These are phyloP conservation scores for Zaprionus nigranus DNA, from an alignment of 1,140 invertebrate genomes.

Conservation along the genomic window DNA sequence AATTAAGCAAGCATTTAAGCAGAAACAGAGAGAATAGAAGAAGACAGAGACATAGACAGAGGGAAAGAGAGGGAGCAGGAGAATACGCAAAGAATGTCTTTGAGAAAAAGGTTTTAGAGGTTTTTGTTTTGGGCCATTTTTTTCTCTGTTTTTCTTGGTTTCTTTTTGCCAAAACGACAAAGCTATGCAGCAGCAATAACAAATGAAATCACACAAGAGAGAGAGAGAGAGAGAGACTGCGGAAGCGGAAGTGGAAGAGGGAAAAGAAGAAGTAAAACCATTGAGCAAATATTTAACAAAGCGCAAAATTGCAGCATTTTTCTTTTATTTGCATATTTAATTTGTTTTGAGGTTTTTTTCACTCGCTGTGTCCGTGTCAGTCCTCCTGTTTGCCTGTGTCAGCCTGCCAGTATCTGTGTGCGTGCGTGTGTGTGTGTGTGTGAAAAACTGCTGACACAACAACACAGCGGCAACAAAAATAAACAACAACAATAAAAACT, in stretches of 20 bases:
- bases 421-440: neutral
- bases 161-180: neutral
- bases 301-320: slow-evolving; percentile 76
- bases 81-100: neutral
- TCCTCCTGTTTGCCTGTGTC: neutral
- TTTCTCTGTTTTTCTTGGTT: neutral
- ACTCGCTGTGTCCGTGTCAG: neutral
- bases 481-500: slow-evolving; percentile 56
- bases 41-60: neutral
- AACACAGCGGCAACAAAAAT: slow-evolving; percentile 32
- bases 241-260: neutral
- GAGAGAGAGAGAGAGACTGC: neutral
- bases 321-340: slow-evolving; percentile 81
- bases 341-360: slow-evolving; percentile 77
- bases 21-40: neutral
- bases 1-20: slow-evolving; percentile 48
- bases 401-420: neutral
- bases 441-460: slow-evolving; percentile 65
- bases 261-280: slow-evolving; percentile 56
- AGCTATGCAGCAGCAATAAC: slow-evolving; percentile 21
- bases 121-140: slow-evolving; percentile 4
- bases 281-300: slow-evolving; percentile 81
- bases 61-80: neutral
- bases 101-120: neutral
- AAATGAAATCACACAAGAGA: neutral